Evolutionary conservation across 2,888 invertebrate species (phyloP), one percentile per base, ranked within the genome.

Genomic region (Caenorhabditis zanzibari): DNA sequence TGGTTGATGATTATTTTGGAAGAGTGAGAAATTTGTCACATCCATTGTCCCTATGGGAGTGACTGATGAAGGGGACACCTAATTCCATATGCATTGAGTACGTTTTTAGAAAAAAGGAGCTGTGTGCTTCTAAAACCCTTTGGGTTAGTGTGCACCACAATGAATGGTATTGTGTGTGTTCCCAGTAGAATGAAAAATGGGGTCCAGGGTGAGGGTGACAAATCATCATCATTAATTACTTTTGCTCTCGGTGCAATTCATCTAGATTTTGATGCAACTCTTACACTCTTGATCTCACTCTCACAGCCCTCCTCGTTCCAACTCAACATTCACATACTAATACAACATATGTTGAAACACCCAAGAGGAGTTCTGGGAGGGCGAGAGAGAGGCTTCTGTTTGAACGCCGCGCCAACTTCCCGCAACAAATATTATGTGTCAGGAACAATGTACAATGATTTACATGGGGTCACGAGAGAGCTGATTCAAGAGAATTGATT

Each of bases 61-160:
- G 75, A 75, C 64, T 68, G 66, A 68, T 75, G 38, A 38, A 6
- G n/a, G 52, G 52, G 41, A 24, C 69, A 16, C 32, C 76, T 76
- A 76, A 76, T 76, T 76, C 76, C 76, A 61, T 76, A 76, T 76
- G 68, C 76, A 76, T 76, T 68, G 76, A 49, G 76, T 61, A 68
- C 68, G 66, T 74, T 74, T 74, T 54, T 16, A 16, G 41, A 61
- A 41, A 44, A 56, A 49, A 41, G 26, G 71, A 58, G 69, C 69
- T n/a, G 74, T 26, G 32, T 19, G 22, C 22, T 24, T 54, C 24
- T 26, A 54, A 14, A 58, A 28, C 54, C 38, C 59, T 10, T 32
- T 24, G n/a, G 44, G 7, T 19, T 19, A 44, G 16, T 5, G 47
- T 5, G 19, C 32, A 19, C 49, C 32, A 44, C 47, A 47, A 76